phyloP scores from a whole-genome alignment of 2,113 vertebrate species.

The Pterocles burchelli region DNA sequence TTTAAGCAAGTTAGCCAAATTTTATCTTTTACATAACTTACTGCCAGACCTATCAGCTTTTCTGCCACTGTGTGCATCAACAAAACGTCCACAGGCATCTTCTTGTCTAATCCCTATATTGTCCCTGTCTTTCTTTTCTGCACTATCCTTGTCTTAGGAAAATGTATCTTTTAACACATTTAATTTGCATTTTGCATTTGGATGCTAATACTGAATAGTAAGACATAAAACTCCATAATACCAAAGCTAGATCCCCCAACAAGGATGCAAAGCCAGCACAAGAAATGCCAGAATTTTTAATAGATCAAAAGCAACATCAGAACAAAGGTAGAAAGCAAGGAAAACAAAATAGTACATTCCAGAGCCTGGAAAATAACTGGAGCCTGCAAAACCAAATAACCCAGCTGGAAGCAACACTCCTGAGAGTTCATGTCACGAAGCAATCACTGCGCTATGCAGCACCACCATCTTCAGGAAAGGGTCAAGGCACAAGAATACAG shows the following conservation, averaged over 20 bases:
- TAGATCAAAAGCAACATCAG: constrained; percentile 29
- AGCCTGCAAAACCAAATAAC: constrained; percentile 38
- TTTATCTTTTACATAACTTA: background rate
- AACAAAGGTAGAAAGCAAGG: background rate
- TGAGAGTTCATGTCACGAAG: background rate
- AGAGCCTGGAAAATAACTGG: background rate
- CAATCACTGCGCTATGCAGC: constrained; percentile 15
- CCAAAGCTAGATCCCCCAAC: background rate
- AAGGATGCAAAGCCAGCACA: background rate
- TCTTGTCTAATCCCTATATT: background rate
- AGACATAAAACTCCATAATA: background rate
- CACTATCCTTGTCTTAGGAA: background rate
- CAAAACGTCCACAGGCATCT: background rate
- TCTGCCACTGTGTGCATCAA: background rate
- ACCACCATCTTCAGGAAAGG: constrained; percentile 58
- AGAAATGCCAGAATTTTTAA: background rate
- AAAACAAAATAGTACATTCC: constrained; percentile 7
- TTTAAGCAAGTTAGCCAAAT: background rate
- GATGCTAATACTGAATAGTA: background rate
- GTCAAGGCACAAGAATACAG: background rate
- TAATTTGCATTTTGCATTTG: background rate
- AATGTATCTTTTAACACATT: background rate
- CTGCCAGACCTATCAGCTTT: background rate
- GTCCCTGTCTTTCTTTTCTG: background rate
- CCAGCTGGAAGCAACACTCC: background rate